Evolutionary conservation across 2,888 invertebrate genomes (phyloP).

Genomic region (Galerucella nymphaeae): DNA sequence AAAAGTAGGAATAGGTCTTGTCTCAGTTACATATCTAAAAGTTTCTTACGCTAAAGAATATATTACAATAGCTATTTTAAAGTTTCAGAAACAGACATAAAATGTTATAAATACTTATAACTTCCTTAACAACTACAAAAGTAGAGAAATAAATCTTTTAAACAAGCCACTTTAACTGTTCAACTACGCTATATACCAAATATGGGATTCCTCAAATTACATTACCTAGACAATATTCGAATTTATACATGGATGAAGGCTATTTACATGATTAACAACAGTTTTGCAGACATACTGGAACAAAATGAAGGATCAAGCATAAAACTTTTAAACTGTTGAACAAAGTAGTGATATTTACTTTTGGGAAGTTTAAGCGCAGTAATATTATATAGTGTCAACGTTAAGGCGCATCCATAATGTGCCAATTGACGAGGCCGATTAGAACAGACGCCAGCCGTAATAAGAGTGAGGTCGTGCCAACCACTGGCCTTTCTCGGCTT

Average conservation of each 20-base stretch:
- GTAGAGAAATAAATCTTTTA: neutral
- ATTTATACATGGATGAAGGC: neutral
- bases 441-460: no score
- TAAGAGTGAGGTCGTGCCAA: no score
- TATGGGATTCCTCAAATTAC: neutral
- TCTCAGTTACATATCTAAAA: neutral
- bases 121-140: constrained; percentile 2
- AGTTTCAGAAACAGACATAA: constrained; percentile 4
- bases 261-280: neutral
- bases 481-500: no score
- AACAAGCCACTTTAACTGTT: constrained; percentile 3
- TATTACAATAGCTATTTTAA: neutral
- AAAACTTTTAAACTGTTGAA: no score
- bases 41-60: neutral
- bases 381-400: no score
- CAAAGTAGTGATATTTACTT: no score
- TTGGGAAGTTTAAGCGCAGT: no score
- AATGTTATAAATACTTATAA: neutral
- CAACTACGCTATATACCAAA: constrained; percentile 3
- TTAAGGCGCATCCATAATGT: no score
- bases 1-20: neutral
- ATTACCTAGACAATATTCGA: neutral
- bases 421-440: no score
- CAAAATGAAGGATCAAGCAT: no score
- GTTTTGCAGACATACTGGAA: no score